phyloP scores from a whole-genome alignment of 2,797 vertebrate genomes.

The Salarias fasciatus region DNA sequence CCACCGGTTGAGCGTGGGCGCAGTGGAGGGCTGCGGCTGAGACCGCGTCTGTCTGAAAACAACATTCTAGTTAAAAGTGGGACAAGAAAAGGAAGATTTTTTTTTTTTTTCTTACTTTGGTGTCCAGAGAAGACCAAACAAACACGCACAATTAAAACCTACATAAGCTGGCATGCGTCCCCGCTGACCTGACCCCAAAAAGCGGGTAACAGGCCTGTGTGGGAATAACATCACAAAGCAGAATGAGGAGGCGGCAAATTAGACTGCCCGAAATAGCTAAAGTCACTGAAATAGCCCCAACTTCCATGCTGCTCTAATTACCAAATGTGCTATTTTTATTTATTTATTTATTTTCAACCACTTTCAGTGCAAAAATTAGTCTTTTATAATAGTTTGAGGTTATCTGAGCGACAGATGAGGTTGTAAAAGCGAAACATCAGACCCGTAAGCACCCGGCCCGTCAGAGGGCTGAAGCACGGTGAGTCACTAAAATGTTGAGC shows the following conservation, averaged over 20 bases:
- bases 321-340: conserved; percentile 58
- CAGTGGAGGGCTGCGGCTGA: conserved; percentile 70
- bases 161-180: conserved; percentile 19
- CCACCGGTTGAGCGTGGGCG: conserved; percentile 69
- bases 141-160: conserved; percentile 32
- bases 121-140: conserved; percentile 35
- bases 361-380: conserved; percentile 52
- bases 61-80: conserved; percentile 79
- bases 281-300: conserved; percentile 65
- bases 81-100: conserved; percentile 55
- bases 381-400: conserved; percentile 52
- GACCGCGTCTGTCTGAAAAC: conserved; percentile 78
- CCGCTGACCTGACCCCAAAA: conserved; percentile 37
- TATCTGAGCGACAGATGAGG: conserved; percentile 42
- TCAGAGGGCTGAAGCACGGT: conserved; percentile 50
- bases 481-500: conserved; percentile 44
- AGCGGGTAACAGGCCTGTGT: conserved; percentile 39
- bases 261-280: conserved; percentile 60
- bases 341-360: conserved; percentile 5
- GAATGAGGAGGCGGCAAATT: conserved; percentile 57
- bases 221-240: conserved; percentile 39
- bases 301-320: conserved; percentile 42
- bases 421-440: conserved; percentile 56
- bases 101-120: conserved; percentile 21
- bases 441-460: conserved; percentile 33